These are phyloP conservation scores for Ursus arctos DNA, from an alignment of 2,113 vertebrate genomes.

Conservation along the genomic window DNA sequence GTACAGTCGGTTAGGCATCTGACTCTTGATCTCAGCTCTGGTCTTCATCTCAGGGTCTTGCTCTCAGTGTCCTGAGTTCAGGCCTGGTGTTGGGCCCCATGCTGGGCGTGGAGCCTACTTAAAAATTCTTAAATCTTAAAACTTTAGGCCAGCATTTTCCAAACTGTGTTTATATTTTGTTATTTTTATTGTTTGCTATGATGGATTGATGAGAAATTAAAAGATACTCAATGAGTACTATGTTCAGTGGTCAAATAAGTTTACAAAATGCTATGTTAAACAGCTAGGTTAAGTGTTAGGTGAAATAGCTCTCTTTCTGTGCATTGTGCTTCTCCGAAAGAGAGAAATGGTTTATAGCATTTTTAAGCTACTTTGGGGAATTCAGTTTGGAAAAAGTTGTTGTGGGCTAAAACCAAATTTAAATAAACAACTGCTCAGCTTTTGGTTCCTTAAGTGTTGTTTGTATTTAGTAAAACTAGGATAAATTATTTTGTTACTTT, in stretches of 20 bases:
- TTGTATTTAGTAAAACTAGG: slow-evolving; percentile 43
- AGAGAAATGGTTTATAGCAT: not conserved
- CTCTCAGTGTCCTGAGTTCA: too few relatives aligned
- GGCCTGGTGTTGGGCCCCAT: too few relatives aligned
- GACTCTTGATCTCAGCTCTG: too few relatives aligned
- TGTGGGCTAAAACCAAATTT: not conserved
- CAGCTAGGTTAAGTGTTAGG: not conserved
- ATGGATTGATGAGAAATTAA: slow-evolving; percentile 11
- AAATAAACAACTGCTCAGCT: slow-evolving; percentile 25
- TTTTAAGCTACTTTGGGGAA: slow-evolving; percentile 39
- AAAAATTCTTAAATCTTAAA: slow-evolving; percentile 37
- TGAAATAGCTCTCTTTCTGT: slow-evolving; percentile 26
- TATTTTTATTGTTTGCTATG: slow-evolving; percentile 46
- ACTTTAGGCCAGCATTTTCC: not conserved
- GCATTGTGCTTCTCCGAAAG: not conserved
- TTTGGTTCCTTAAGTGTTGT: slow-evolving; percentile 39
- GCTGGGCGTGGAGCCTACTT: too few relatives aligned
- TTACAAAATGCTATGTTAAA: slow-evolving; percentile 12
- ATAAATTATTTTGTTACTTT: slow-evolving; percentile 69
- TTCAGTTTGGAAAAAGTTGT: slow-evolving; percentile 34
- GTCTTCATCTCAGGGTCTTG: too few relatives aligned
- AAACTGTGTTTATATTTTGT: not conserved
- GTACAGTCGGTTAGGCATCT: not conserved
- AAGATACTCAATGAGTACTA: not conserved
- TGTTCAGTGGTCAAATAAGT: slow-evolving; percentile 1